Evolutionary conservation across 2,888 invertebrate species (phyloP).

Genomic region (Mythimna impura): DNA sequence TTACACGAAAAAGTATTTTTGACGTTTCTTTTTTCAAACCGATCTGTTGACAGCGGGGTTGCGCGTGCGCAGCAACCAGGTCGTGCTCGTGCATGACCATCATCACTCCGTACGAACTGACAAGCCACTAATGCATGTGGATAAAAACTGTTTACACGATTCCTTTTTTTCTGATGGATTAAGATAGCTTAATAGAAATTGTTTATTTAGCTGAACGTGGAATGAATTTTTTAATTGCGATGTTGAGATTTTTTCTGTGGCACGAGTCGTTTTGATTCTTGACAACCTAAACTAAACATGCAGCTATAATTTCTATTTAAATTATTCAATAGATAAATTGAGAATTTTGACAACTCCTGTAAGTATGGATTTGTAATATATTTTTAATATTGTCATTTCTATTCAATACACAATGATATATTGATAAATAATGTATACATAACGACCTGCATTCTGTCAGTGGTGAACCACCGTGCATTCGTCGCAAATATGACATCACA

Average conservation of each 20-base stretch:
- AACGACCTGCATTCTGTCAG: constrained; percentile 28
- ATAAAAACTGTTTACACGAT: constrained; percentile 63
- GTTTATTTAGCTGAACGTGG: constrained; percentile 46
- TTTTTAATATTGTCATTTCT: constrained; percentile 4
- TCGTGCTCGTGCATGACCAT: constrained; percentile 79
- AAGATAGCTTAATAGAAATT: constrained; percentile 55
- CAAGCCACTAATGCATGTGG: constrained; percentile 82
- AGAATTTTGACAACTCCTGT: constrained; percentile 5
- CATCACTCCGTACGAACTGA: constrained; percentile 75
- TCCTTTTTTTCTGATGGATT: constrained; percentile 44
- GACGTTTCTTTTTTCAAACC: constrained; percentile 62
- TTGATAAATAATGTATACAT: constrained; percentile 5
- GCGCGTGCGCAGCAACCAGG: constrained; percentile 68
- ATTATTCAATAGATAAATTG: constrained; percentile 16
- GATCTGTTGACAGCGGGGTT: constrained; percentile 78
- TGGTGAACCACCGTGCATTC: constrained; percentile 19
- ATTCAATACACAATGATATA: constrained; percentile 26
- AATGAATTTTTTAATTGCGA: constrained; percentile 21
- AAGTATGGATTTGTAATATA: constrained; percentile 5
- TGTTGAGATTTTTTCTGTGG: constrained; percentile 24
- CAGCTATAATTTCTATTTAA: constrained; percentile 4
- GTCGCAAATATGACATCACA: constrained; percentile 18
- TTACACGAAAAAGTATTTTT: constrained; percentile 47
- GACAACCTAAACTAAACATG: constrained; percentile 26
- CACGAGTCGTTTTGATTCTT: constrained; percentile 30